Base-by-base conservation (phyloP, 1,140 invertebrate genomes). In the Melanaphis sacchari region DNA sequence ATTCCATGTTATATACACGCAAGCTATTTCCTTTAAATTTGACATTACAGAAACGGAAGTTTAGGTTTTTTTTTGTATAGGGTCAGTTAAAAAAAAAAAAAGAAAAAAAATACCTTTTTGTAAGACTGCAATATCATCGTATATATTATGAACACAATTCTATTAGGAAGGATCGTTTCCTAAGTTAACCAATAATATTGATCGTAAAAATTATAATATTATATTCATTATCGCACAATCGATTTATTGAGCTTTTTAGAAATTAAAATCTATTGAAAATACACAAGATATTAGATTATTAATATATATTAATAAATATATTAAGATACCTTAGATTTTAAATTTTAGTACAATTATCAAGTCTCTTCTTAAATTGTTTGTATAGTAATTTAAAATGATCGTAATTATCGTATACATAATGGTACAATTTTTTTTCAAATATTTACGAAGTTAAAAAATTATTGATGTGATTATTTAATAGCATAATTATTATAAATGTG, bases 31-130 rank as follows among this genome's bases (percentile, higher is more conserved):
- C 40, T 85, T 85, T 41, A 85, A 85, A 85, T 26, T 41, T 11
- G 26, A n/a, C 38, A 85, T 85, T 85, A 85, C 46, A 43, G 41
- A 85, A 85, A 85, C 41, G 40, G 40, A 85, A 85, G 84, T 26
- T 85, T 85, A 18, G 46, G 38, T 26, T 40, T 82, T 84, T 85
- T 66, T 76, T 76, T 43, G 2, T 43, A 43, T 21, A 26, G 41
- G 38, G 15, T 43, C 84, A 84, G 26, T 31, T 26, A 21, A 43
- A 11, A 85, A 31, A 31, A 41, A 85, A 41, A 49, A 49, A 85
- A 18, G n/a, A 76, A 59, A n/a, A 36, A 0, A 76, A n/a, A 76
- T 76, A 76, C 15, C 31, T 76, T 76, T 76, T 15, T 21, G 31
- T 76, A 76, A 76, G 59, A 76, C 31, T 76, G 59, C 59, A 76